These are phyloP conservation scores for Pammene fasciana DNA, from an alignment of 2,888 invertebrate species.

Conservation along the genomic window DNA sequence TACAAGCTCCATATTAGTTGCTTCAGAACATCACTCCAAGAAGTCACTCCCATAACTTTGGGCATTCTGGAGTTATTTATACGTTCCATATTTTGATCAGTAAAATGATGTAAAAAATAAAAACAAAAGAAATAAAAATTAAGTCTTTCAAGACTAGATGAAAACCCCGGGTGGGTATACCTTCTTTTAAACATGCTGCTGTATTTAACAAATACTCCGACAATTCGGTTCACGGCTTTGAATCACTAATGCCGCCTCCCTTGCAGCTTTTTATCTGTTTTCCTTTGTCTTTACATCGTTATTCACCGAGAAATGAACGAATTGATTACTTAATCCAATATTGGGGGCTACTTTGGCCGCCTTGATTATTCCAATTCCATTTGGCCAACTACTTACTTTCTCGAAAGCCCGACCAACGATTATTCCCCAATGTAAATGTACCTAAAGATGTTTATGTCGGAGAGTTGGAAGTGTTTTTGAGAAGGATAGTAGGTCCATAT, in stretches of 20 bases:
- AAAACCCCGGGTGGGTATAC: no score
- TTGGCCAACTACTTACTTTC: constrained; percentile 39
- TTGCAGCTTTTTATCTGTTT: constrained; percentile 48
- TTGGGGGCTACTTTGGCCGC: constrained; percentile 49
- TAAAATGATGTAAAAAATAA: no score
- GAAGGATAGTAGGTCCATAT: background rate
- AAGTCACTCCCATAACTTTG: no score
- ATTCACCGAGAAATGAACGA: constrained; percentile 52
- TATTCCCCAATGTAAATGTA: constrained; percentile 34
- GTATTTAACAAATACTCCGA: constrained; percentile 30
- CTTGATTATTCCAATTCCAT: constrained; percentile 51
- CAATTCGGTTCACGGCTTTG: constrained; percentile 37
- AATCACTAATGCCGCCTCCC: constrained; percentile 42
- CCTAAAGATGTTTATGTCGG: constrained; percentile 31
- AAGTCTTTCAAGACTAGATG: no score
- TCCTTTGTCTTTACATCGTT: constrained; percentile 47
- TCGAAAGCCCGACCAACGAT: constrained; percentile 33
- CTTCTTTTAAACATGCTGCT: constrained; percentile 2
- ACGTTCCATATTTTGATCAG: no score
- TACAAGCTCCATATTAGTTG: no score
- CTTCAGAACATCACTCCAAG: no score
- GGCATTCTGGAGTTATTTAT: no score
- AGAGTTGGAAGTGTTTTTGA: constrained; percentile 6
- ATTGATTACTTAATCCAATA: constrained; percentile 58
- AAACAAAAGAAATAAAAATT: no score